These are phyloP conservation scores for Falco cherrug DNA, from an alignment of 2,797 vertebrate genomes.

Conservation along the genomic window DNA sequence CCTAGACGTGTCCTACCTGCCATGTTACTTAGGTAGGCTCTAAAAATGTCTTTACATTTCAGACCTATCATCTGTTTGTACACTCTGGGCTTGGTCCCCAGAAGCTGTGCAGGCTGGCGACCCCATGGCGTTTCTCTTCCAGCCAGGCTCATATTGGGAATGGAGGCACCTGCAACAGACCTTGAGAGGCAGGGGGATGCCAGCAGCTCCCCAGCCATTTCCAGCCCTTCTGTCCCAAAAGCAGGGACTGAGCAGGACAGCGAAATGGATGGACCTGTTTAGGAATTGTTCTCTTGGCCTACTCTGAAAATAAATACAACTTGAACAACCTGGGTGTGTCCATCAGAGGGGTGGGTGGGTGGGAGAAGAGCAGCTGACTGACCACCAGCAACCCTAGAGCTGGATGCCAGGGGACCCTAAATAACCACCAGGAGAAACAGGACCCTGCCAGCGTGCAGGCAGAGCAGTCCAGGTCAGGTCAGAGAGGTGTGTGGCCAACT, in stretches of 20 bases:
- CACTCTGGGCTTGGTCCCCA: neutral
- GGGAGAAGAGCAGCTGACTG: neutral
- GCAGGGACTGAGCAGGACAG: neutral
- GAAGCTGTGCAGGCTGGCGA: neutral
- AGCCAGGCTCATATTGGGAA: neutral
- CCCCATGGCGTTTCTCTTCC: neutral
- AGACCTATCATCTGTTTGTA: neutral
- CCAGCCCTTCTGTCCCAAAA: neutral
- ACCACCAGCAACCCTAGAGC: neutral
- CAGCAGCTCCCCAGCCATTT: neutral
- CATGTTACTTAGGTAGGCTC: neutral
- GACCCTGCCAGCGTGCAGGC: neutral
- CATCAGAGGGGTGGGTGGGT: neutral
- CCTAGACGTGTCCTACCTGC: neutral
- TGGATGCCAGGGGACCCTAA: neutral
- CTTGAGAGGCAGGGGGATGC: neutral
- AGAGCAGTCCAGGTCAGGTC: neutral
- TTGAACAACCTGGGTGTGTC: neutral
- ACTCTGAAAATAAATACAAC: neutral
- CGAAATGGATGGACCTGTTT: neutral
- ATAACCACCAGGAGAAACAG: neutral
- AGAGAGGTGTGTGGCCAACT: fast-evolving
- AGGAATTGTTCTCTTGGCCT: neutral
- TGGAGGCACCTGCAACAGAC: fast-evolving
- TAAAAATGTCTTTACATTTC: neutral